These are phyloP conservation scores for Geotrypetes seraphini DNA, from an alignment of 2,797 vertebrate genomes.

Conservation along the genomic window DNA sequence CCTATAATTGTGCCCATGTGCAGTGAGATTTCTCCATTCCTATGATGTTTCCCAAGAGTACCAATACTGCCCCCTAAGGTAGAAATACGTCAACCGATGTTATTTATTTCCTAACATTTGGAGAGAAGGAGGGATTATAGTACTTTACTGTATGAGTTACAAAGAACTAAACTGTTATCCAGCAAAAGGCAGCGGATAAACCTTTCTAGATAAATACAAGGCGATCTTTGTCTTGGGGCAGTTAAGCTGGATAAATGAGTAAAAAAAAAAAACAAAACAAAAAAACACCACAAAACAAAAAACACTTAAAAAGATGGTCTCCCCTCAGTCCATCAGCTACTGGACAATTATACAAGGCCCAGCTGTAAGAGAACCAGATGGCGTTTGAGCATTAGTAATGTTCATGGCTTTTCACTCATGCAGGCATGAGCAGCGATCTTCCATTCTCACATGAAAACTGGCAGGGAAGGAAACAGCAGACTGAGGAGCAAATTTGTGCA, in stretches of 20 bases:
- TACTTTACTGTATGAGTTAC: conserved; percentile 27
- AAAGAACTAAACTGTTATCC: conserved; percentile 17
- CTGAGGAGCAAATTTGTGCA: neutral
- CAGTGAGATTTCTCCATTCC: neutral
- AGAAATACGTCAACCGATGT: neutral
- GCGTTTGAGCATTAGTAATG: conserved; percentile 26
- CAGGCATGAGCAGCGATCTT: conserved; percentile 18
- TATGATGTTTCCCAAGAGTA: neutral
- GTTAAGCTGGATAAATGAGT: conserved; percentile 46
- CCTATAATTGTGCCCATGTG: conserved; percentile 13
- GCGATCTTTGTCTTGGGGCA: conserved; percentile 35
- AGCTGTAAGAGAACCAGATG: conserved; percentile 59
- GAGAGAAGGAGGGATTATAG: too few species aligned
- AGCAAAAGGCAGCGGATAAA: too few species aligned
- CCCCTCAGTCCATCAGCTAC: conserved; percentile 44
- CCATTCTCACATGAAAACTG: conserved; percentile 19
- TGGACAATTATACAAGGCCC: conserved; percentile 56
- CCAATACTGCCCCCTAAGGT: conserved; percentile 24
- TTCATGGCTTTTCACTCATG: conserved; percentile 23
- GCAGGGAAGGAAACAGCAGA: conserved; percentile 26
- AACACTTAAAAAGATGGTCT: conserved; percentile 41
- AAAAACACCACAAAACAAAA: too few species aligned
- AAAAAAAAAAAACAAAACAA: too few species aligned
- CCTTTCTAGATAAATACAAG: conserved; percentile 37
- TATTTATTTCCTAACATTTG: conserved; percentile 8